Evolutionary conservation across 2,113 vertebrate species (phyloP).

Genomic region (Hydrolagus affinis): DNA sequence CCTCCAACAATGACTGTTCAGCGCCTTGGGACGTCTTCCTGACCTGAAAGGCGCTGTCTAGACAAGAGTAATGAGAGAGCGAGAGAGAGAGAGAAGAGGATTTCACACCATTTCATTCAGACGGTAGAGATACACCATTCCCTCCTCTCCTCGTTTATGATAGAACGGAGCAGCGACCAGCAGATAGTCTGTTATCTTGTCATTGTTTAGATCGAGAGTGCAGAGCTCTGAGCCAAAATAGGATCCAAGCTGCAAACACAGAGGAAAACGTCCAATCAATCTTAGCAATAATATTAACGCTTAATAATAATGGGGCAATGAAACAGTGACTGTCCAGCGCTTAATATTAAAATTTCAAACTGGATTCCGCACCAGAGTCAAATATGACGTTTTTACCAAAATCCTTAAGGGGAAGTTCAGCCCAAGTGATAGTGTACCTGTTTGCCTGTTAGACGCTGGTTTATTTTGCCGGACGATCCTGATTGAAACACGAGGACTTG

Average conservation of each 20-base stretch:
- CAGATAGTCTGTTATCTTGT: constrained; percentile 51
- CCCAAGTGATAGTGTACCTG: constrained; percentile 51
- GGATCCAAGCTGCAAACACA: constrained; percentile 59
- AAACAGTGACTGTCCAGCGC: no score
- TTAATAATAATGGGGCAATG: no score
- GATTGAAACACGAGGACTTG: constrained; percentile 53
- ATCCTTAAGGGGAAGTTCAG: background rate
- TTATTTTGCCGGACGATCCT: constrained; percentile 30
- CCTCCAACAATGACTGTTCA: no score
- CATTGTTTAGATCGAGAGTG: constrained; percentile 48
- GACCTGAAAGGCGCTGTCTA: no score
- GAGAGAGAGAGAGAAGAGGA: constrained; percentile 35
- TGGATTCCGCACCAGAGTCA: background rate
- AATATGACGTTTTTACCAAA: background rate
- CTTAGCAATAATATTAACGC: no score
- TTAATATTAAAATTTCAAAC: background rate
- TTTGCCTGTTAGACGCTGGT: constrained; percentile 49
- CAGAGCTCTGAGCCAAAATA: constrained; percentile 67
- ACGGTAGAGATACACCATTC: constrained; percentile 60
- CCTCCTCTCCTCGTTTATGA: constrained; percentile 52
- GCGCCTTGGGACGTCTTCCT: no score
- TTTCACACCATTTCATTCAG: constrained; percentile 51
- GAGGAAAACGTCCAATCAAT: background rate
- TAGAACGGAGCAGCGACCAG: constrained; percentile 59
- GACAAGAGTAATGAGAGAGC: no score